Base-by-base conservation (phyloP, 2,888 invertebrate genomes). In the Thera obeliscata region DNA sequence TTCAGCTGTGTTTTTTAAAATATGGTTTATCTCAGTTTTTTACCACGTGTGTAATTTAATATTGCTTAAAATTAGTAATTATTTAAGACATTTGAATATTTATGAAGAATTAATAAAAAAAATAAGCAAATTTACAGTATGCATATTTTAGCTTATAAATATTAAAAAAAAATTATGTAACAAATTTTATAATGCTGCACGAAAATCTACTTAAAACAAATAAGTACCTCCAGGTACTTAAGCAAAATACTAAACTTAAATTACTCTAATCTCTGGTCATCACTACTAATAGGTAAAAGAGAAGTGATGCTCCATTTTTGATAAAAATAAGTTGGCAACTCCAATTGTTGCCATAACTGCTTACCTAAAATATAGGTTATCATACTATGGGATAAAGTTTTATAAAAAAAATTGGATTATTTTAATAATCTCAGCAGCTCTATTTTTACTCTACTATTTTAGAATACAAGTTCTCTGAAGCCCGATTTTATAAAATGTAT, bases 251-350 rank as follows among this genome's bases (percentile, higher is more conserved):
- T 22, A 59, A 43, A 58, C 59, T 59, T 58, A 64, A 57, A 57
- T 57, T 59, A 56, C 35, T 41, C 7, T 56, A 41, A 38, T 11
- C 1, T 52, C 3, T 55, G 11, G n/a, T 38, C 12, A 33, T 56
- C 43, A 56, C 43, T 12, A 58, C 11, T 71, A 49, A 66, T 8
- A 57, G 35, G 36, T 33, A 46, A 56, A 64, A 69, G 69, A 69
- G 65, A 69, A 65, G 46, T 69, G 69, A 69, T 69, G 69, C 69
- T 65, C 69, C 69, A 69, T 69, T 69, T 57, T 55, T 61, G 35
- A n/a, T 46, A 7, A 58, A 33, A 56, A 33, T 57, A 60, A 50
- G n/a, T 49, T 56, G 50, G 60, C 65, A 65, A 43, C 38, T 38
- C 4, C 2, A 56, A 22, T 12, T 64, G 56, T 60, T 61, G 65